Evolutionary conservation across 2,797 vertebrate genomes (phyloP).

Genomic region (Xenentodon cancila): DNA sequence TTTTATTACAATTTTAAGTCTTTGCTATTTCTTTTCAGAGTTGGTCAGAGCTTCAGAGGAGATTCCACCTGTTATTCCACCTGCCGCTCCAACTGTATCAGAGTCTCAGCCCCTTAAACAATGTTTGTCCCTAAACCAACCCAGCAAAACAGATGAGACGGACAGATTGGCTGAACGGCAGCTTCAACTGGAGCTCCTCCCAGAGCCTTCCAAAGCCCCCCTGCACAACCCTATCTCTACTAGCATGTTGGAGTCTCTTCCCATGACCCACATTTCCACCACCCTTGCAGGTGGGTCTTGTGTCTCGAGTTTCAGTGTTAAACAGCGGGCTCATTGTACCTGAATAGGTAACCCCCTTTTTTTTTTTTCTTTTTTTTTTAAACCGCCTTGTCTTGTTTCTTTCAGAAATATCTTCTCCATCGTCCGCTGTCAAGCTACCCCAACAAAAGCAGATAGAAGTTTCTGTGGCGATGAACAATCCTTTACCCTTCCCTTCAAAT

Average conservation of each 20-base stretch:
- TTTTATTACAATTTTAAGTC: neutral
- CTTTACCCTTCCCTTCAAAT: slow-evolving; percentile 79
- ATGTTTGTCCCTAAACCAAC: slow-evolving; percentile 59
- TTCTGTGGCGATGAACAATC: slow-evolving; percentile 79
- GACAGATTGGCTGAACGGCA: slow-evolving; percentile 67
- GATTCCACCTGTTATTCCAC: slow-evolving; percentile 68
- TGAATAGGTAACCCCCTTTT: slow-evolving; percentile 7
- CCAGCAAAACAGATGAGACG: slow-evolving; percentile 64
- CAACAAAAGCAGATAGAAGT: slow-evolving; percentile 77
- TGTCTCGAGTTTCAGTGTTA: neutral
- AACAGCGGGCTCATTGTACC: neutral
- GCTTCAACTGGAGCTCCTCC: slow-evolving; percentile 60
- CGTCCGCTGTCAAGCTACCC: slow-evolving; percentile 69
- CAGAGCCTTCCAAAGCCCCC: slow-evolving; percentile 73
- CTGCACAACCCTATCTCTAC: slow-evolving; percentile 67
- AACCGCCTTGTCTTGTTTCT: neutral
- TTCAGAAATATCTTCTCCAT: slow-evolving; percentile 82
- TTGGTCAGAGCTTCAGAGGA: slow-evolving; percentile 73
- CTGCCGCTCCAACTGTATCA: slow-evolving; percentile 48
- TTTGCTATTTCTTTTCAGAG: slow-evolving; percentile 46
- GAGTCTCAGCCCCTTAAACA: slow-evolving; percentile 77
- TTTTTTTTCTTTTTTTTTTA: neutral
- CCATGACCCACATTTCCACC: slow-evolving; percentile 68
- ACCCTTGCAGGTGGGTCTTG: slow-evolving; percentile 65
- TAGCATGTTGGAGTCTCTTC: slow-evolving; percentile 73